Conservation (phyloP, 2,888 invertebrate genomes). For the Cinara cedri region DNA sequence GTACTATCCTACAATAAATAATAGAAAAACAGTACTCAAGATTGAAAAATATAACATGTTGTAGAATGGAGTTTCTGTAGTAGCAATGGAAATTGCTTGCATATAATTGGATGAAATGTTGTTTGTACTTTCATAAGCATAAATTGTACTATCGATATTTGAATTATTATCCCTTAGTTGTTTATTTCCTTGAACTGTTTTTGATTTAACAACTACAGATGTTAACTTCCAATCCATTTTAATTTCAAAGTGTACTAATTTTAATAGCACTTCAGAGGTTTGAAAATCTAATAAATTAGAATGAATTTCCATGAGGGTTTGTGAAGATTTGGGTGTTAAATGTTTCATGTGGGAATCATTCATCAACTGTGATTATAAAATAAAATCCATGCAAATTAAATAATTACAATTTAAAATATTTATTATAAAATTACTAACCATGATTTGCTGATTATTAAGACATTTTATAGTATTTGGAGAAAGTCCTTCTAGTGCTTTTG, state of each 20-base stretch:
- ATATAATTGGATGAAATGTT: conserved; percentile 7
- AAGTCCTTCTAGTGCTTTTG: conserved; percentile 47
- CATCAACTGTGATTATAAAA: conserved; percentile 27
- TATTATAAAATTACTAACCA: conserved; percentile 7
- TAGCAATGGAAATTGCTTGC: conserved; percentile 28
- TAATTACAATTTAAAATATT: background rate
- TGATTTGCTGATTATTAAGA: conserved; percentile 38
- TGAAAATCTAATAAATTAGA: conserved; percentile 30
- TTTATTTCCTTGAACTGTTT: background rate
- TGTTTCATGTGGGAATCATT: conserved; percentile 23
- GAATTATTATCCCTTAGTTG: background rate
- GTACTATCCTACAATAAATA: conserved; percentile 7
- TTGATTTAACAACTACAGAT: background rate
- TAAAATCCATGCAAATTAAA: background rate
- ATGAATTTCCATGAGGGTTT: conserved; percentile 30
- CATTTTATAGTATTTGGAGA: conserved; percentile 36
- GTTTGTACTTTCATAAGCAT: conserved; percentile 35
- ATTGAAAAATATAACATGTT: background rate
- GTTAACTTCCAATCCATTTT: background rate
- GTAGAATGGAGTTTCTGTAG: too few species aligned
- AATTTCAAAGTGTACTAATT: conserved; percentile 45
- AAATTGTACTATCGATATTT: background rate
- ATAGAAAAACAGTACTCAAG: background rate
- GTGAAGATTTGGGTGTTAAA: conserved; percentile 39
- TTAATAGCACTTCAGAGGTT: conserved; percentile 10